Percentiles rank a stretch among this genome's conserved stretches.
Evolutionary conservation across 2,888 invertebrate species (phyloP).

Genomic region (Trichopoda pennipes): DNA sequence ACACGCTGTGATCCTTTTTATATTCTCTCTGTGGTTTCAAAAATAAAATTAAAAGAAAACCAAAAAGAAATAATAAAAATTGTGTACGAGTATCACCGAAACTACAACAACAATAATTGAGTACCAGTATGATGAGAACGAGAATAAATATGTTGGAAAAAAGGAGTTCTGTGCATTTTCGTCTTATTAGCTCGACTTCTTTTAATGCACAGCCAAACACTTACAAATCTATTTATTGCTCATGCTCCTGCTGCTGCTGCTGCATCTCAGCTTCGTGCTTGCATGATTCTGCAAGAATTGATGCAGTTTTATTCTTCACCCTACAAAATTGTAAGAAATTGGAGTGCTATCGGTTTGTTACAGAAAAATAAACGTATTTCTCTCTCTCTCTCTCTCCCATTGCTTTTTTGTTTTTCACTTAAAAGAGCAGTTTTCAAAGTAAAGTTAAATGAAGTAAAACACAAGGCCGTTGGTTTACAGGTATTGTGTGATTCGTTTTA

Average conservation of each 20-base stretch:
- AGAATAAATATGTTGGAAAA: constrained; percentile 20
- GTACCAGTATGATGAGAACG: constrained; percentile 31
- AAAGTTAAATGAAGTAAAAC: no score
- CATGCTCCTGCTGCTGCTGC: not conserved
- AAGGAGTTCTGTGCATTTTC: constrained; percentile 36
- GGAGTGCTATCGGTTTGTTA: not conserved
- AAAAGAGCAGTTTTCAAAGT: no score
- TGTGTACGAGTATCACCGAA: constrained; percentile 12
- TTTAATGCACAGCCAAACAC: constrained; percentile 54
- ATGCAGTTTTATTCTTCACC: not conserved
- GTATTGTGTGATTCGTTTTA: no score
- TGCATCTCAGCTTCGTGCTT: not conserved
- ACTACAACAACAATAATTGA: constrained; percentile 25
- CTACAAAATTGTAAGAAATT: not conserved
- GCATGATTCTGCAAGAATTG: not conserved
- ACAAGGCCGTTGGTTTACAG: no score
- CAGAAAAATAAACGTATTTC: not conserved
- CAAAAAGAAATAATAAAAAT: constrained; percentile 15
- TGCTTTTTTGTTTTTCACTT: no score
- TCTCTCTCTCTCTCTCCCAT: no score
- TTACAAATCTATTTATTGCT: constrained; percentile 35
- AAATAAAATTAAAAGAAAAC: not conserved
- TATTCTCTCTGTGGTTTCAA: constrained; percentile 45
- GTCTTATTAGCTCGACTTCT: constrained; percentile 59
- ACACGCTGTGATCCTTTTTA: constrained; percentile 80